Percentiles rank a stretch among this genome's conserved stretches.
phyloP scores from a whole-genome alignment of 2,797 vertebrate genomes.

The Acanthurus lineatus region DNA sequence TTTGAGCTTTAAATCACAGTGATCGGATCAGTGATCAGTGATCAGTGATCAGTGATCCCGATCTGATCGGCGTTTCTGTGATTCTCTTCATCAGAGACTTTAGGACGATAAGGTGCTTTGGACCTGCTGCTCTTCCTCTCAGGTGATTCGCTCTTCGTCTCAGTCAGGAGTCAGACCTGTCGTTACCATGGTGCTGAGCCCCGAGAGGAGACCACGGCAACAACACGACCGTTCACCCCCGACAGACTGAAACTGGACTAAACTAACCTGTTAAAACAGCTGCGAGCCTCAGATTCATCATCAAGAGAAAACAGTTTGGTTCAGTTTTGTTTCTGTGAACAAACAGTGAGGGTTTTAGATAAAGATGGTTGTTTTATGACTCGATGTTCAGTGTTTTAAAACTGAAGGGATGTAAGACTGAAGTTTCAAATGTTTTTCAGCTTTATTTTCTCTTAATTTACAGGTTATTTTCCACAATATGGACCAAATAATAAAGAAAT shows the following conservation, averaged over 20 bases:
- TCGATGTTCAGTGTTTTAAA: no score
- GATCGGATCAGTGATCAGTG: no score
- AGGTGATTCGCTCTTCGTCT: slow-evolving; percentile 25
- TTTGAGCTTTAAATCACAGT: background rate
- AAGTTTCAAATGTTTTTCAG: no score
- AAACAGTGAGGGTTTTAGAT: background rate
- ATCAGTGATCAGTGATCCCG: no score
- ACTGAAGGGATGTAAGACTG: no score
- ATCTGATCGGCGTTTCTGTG: background rate
- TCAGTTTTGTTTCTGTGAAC: background rate
- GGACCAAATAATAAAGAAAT: no score
- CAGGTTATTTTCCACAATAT: no score
- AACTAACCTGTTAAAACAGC: slow-evolving; percentile 21
- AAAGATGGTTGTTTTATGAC: background rate
- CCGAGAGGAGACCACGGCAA: slow-evolving; percentile 40
- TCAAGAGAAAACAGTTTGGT: background rate
- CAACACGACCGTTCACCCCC: slow-evolving; percentile 46
- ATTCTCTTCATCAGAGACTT: slow-evolving; percentile 1
- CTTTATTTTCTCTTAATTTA: no score
- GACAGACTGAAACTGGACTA: slow-evolving; percentile 17
- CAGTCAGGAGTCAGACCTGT: slow-evolving; percentile 39
- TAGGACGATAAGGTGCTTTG: slow-evolving; percentile 34
- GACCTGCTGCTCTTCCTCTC: slow-evolving; percentile 23
- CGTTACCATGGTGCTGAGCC: slow-evolving; percentile 71
- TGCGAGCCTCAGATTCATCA: background rate